phyloP scores from a whole-genome alignment of 2,113 vertebrate species.

The Lagopus leucura region DNA sequence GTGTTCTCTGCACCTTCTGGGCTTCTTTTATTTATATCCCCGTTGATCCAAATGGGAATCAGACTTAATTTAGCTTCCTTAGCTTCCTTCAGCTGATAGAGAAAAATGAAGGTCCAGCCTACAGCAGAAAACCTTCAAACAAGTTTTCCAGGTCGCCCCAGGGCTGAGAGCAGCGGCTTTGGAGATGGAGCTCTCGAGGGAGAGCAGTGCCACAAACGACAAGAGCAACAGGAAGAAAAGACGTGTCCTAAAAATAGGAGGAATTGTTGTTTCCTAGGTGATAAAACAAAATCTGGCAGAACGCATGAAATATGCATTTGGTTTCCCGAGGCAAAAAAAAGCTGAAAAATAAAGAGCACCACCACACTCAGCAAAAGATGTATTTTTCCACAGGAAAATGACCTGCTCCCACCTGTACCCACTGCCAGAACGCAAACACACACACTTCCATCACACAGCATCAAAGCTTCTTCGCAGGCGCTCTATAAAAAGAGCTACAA shows the following conservation, averaged over 20 bases:
- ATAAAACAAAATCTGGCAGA: background rate
- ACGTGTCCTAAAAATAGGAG: background rate
- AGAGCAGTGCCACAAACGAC: background rate
- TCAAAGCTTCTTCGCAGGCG: background rate
- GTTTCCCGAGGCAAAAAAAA: constrained; percentile 40
- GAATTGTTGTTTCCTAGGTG: constrained; percentile 35
- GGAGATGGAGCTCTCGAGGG: background rate
- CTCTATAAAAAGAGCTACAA: background rate
- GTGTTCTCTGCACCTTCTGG: constrained; percentile 49
- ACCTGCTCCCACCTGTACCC: background rate
- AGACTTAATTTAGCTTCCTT: background rate
- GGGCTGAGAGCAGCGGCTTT: background rate
- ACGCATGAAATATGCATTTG: constrained; percentile 22
- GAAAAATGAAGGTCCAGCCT: background rate
- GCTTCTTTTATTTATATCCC: constrained; percentile 10
- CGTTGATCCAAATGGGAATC: background rate
- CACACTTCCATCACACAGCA: fast-evolving
- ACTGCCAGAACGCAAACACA: background rate
- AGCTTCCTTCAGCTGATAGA: background rate
- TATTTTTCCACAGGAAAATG: background rate
- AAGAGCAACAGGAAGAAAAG: background rate
- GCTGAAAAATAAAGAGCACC: background rate
- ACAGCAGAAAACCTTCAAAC: background rate
- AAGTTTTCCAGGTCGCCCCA: background rate
- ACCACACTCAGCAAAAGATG: background rate